Evolutionary conservation across 2,797 vertebrate genomes (phyloP), one percentile per base, ranked within the genome.

Genomic region (Anguilla marmorata): DNA sequence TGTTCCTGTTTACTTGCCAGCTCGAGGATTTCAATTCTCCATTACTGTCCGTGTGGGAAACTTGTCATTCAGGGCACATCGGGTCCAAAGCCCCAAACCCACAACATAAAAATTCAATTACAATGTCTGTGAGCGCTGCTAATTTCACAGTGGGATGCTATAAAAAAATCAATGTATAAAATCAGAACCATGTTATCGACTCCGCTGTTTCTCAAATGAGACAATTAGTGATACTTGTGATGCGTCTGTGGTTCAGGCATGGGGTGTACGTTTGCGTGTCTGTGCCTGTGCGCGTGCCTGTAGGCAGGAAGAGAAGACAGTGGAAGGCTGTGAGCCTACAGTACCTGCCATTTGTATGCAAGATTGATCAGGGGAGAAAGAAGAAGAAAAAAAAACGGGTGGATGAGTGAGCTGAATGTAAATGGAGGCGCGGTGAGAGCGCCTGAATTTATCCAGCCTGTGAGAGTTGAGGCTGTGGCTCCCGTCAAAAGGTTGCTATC

Each of bases 111-210:
- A 86, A 92, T 93, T 85, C 90, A 88, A 92, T 93, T 89, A 89
- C 89, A 90, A 86, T 90, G 91, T 93, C 88, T 84, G 85, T 48
- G 88, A 88, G 14, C 84, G 89, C 90, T 89, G 66, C 92, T 93
- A 91, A 93, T 91, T 85, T 85, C 54, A 87, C 82, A 90, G 90
- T 63, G 89, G 86, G 92, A 92, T 72, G 88, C 88, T 89, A 63
- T 19, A 87, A 82, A 88, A 88, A 91, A 93, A 93, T 93, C 90
- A 89, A 91, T 91, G 91, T 83, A 66, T 84, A 87, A 91, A 87
- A 91, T 87, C 87, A 90, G 84, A 91, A 90, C 87, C 91, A 89
- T 87, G 90, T 92, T 89, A 91, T 91, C 91, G 92, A 91, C 91
- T 90, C 69, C 50, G 87, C 84, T 79, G 76, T 86, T 85, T 76